phyloP scores from a whole-genome alignment of 2,113 vertebrate species.

The Silurus meridionalis region DNA sequence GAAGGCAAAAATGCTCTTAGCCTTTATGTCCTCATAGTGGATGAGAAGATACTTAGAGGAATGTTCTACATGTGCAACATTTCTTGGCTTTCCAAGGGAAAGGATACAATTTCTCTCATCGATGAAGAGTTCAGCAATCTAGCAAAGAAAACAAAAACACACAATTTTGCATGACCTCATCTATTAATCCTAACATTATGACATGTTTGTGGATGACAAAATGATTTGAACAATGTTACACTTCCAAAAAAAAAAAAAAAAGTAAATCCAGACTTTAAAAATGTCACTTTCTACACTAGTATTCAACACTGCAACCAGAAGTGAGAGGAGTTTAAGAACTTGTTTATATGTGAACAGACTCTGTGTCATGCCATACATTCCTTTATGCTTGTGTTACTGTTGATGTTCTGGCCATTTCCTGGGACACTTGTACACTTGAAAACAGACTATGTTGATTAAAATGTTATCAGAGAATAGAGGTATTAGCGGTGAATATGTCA shows the following conservation, averaged over 20 bases:
- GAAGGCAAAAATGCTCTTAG: not conserved
- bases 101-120: slow-evolving; percentile 81
- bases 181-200: not conserved
- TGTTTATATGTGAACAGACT: slow-evolving; percentile 20
- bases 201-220: not conserved
- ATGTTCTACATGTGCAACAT: not conserved
- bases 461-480: slow-evolving; percentile 1
- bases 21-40: not conserved
- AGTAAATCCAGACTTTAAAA: not conserved
- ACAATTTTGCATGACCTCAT: slow-evolving; percentile 24
- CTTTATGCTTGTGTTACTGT: slow-evolving; percentile 59
- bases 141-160: slow-evolving; percentile 53
- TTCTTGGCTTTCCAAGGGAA: slow-evolving; percentile 40
- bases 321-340: slow-evolving; percentile 13
- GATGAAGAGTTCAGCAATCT: slow-evolving; percentile 80
- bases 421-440: slow-evolving; percentile 45
- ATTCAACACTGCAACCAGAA: slow-evolving; percentile 16
- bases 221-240: not conserved
- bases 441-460: slow-evolving; percentile 23
- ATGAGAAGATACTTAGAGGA: not conserved
- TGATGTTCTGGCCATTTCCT: slow-evolving; percentile 59
- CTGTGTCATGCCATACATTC: slow-evolving; percentile 58
- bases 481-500: slow-evolving; percentile 21
- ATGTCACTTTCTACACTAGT: not conserved
- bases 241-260: not conserved